Conservation (phyloP, 2,113 vertebrate genomes). For the Sula dactylatra region DNA sequence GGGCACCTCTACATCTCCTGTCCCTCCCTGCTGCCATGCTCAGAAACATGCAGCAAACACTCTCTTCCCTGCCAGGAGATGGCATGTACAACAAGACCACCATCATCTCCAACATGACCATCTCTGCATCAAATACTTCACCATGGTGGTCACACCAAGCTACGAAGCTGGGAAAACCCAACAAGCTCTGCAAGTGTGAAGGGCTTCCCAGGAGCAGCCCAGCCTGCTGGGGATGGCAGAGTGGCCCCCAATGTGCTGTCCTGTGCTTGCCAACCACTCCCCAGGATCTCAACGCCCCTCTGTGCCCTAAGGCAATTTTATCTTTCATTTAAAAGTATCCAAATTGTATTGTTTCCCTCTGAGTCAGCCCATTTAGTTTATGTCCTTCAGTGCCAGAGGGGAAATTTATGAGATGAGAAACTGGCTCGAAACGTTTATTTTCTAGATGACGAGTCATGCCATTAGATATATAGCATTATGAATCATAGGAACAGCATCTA, state of each 20-base stretch:
- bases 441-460: conserved; percentile 62
- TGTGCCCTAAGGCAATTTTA: conserved; percentile 6
- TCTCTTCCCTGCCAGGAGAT: not conserved
- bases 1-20: not conserved
- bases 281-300: not conserved
- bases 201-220: not conserved
- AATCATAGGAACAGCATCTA: conserved; percentile 79
- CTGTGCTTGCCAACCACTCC: not conserved
- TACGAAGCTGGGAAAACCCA: not conserved
- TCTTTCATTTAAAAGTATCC: conserved; percentile 60
- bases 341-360: conserved; percentile 65
- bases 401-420: conserved; percentile 69
- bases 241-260: fast-evolving
- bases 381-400: conserved; percentile 62
- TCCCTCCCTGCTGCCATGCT: not conserved
- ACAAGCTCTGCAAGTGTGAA: not conserved
- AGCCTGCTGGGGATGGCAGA: not conserved
- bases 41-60: fast-evolving
- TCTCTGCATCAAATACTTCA: not conserved
- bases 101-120: not conserved
- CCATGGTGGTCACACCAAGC: not conserved
- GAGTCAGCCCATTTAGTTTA: conserved; percentile 66
- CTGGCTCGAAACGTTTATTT: conserved; percentile 63
- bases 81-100: not conserved
- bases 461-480: conserved; percentile 78